These are phyloP conservation scores for Nephrotoma guestfalica DNA, from an alignment of 2,888 invertebrate species.

Conservation along the genomic window DNA sequence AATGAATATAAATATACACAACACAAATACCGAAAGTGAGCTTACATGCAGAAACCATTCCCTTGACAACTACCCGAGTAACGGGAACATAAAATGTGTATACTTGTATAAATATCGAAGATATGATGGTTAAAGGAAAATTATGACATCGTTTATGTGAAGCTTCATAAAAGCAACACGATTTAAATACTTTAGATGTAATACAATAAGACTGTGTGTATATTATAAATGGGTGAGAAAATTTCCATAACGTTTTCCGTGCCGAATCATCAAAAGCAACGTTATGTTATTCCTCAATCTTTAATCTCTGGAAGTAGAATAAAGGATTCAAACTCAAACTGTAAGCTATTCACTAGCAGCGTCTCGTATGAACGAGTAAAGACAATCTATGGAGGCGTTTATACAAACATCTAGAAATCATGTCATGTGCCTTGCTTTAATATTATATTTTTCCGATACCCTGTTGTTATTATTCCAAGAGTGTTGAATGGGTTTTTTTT, in stretches of 20 bases:
- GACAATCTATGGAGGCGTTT: neutral
- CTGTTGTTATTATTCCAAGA: neutral
- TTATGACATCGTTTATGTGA: neutral
- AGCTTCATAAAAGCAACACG: neutral
- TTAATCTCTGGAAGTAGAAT: neutral
- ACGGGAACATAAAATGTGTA: neutral
- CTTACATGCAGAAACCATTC: neutral
- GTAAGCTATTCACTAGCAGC: neutral
- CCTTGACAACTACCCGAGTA: neutral
- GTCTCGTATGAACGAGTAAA: neutral
- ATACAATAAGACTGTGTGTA: too few species aligned
- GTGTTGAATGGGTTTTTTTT: neutral
- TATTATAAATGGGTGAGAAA: too few species aligned
- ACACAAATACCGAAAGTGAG: neutral
- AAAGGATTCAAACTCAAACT: neutral
- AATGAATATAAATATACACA: neutral
- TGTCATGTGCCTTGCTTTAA: neutral
- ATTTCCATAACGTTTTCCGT: too few species aligned
- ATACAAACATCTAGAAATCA: neutral
- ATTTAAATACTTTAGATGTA: neutral
- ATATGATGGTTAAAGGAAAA: neutral
- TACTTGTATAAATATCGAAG: neutral
- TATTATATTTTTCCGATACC: neutral
- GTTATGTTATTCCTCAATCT: neutral
- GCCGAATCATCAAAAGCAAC: too few species aligned